Percentiles rank a stretch among this genome's conserved stretches.
Evolutionary conservation across 64 coral and sea anemone genomes (phyloP).

Genomic region (Porites australiensis): DNA sequence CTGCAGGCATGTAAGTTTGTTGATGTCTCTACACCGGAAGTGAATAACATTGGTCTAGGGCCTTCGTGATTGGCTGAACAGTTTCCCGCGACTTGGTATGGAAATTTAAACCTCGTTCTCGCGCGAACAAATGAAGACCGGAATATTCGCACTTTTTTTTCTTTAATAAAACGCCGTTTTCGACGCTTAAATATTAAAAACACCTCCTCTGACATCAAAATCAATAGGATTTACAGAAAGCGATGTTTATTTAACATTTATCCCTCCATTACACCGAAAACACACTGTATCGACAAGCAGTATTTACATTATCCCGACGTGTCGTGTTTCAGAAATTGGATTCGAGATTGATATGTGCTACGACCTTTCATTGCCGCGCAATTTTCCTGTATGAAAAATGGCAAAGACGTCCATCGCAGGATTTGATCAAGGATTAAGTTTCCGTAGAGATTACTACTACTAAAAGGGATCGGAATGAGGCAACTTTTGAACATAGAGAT

Average conservation of each 20-base stretch:
- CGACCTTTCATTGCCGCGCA: constrained; percentile 6
- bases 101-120: constrained; percentile 24
- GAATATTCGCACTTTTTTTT: background rate
- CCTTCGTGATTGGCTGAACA: constrained; percentile 15
- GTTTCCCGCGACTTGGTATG: constrained; percentile 9
- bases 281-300: background rate
- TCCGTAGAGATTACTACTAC: background rate
- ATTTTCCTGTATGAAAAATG: constrained; percentile 6
- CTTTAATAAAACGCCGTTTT: background rate
- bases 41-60: background rate
- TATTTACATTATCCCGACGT: constrained; percentile 45
- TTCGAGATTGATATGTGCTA: constrained; percentile 5
- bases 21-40: constrained; percentile 41
- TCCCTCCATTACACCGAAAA: background rate
- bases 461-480: background rate
- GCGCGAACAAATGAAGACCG: background rate
- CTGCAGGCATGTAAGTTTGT: background rate
- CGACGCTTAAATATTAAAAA: background rate
- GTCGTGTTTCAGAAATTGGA: constrained; percentile 37
- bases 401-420: background rate
- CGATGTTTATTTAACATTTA: constrained; percentile 26
- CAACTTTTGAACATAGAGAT: background rate
- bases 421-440: constrained; percentile 23
- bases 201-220: background rate
- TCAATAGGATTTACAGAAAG: background rate